Evolutionary conservation across 92 coral and sea anemone species (phyloP), one percentile per base, ranked within the genome.

Genomic region (Parazoanthus atlanticus): DNA sequence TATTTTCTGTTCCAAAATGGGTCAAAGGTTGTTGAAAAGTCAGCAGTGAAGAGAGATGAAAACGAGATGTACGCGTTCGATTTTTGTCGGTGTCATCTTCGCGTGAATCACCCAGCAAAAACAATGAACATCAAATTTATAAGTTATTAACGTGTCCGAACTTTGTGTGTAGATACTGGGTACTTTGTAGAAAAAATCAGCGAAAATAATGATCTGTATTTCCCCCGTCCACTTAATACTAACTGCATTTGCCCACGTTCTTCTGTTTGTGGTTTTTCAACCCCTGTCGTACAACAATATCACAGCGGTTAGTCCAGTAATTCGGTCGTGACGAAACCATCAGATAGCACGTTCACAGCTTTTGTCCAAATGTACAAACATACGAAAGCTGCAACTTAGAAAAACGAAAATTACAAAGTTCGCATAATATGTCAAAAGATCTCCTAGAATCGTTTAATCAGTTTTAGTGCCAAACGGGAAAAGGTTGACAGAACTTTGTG

Each of bases 271-370:
- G 29, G 78, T 41, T 41, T 65, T 82, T 66, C 74, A 82, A 32
- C 75, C 11, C 47, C 30, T 66, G 64, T 69, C 38, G 25, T 28
- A 70, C 16, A 13, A 67, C 78, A 83, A 69, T 83, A 78, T 70
- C 86, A 69, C 86, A 83, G 86, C 78, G 64, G 87, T 84, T 69
- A 25, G 78, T 56, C 78, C 26, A 69, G 43, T 70, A 84, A 84
- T 69, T 84, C 43, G 69, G 21, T 84, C 79, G 87, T 84, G 87
- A 84, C 87, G 87, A 84, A 84, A 70, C 52, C 87, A 84, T 84
- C 87, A 84, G 78, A 28, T 70, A 40, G 67, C 87, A 84, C 78
- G 66, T 84, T 84, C 87, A 43, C 87, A 67, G 58, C 78, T 47
- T 67, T 84, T 41, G 40, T 84, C 36, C 78, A 69, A 84, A 69